Percentiles rank a stretch among this genome's conserved stretches.
Conservation (phyloP, 1,140 invertebrate genomes). For the Papilio polytes region DNA sequence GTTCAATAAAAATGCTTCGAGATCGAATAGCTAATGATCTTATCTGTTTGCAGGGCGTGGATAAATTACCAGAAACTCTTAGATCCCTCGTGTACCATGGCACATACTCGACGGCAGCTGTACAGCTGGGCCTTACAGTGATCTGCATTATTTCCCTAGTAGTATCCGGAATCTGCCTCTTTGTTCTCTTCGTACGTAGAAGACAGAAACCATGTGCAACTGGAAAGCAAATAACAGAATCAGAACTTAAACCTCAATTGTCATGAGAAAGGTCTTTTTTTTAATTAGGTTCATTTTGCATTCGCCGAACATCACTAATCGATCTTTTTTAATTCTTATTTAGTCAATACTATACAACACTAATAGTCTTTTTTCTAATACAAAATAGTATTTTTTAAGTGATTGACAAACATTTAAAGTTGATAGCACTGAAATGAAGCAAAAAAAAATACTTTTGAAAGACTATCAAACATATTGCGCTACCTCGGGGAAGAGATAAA, state of each 20-base stretch:
- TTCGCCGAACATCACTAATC: too few species aligned
- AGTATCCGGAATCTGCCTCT: slow-evolving; percentile 62
- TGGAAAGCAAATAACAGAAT: slow-evolving; percentile 52
- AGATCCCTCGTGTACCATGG: slow-evolving; percentile 78
- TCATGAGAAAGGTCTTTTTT: slow-evolving; percentile 22
- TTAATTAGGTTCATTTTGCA: neutral
- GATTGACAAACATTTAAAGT: neutral
- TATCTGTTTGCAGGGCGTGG: slow-evolving; percentile 65
- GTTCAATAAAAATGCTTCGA: neutral
- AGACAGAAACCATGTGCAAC: slow-evolving; percentile 67
- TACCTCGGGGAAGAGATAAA: neutral
- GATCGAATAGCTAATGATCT: slow-evolving; percentile 13
- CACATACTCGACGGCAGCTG: slow-evolving; percentile 77
- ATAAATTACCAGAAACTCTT: slow-evolving; percentile 74
- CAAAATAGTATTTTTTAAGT: neutral
- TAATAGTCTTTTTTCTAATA: neutral
- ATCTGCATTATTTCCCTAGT: slow-evolving; percentile 63
- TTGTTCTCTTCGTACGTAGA: slow-evolving; percentile 56
- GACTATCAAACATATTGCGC: neutral
- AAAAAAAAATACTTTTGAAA: neutral
- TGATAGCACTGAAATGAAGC: neutral
- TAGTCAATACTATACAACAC: neutral
- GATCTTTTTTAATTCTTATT: neutral
- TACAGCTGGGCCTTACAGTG: slow-evolving; percentile 67
- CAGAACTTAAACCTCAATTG: slow-evolving; percentile 43